Evolutionary conservation across 30 jellyfish, hydroid and myxozoan species (phyloP).

Genomic region (Cassiopea andromeda): DNA sequence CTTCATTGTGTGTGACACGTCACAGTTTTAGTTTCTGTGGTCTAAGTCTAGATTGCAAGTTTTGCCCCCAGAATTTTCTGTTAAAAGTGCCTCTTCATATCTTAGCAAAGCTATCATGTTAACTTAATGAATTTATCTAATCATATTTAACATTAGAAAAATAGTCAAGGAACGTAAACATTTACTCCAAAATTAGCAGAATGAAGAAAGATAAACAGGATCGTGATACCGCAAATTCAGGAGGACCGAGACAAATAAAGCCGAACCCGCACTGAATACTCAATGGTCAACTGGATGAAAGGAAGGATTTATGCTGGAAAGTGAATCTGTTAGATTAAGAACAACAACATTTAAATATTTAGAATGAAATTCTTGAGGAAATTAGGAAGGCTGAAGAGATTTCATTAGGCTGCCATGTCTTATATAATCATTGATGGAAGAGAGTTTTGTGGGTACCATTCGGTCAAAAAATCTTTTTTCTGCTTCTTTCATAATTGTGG

Average conservation of each 20-base stretch:
- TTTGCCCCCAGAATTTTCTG: too few species aligned
- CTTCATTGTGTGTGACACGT: too few species aligned
- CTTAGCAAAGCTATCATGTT: neutral
- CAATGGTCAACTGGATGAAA: slow-evolving; percentile 2
- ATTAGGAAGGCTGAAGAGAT: neutral
- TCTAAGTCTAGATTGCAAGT: too few species aligned
- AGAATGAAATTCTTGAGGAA: slow-evolving; percentile 13
- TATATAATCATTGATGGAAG: neutral
- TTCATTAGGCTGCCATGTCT: neutral
- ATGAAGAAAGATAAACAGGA: slow-evolving; percentile 1
- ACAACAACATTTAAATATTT: neutral
- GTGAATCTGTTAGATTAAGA: neutral
- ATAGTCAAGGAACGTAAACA: slow-evolving; percentile 19
- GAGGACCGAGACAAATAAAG: neutral
- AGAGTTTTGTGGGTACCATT: neutral
- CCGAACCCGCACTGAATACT: slow-evolving; percentile 16
- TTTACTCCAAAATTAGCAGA: slow-evolving; percentile 5
- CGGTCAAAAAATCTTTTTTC: neutral
- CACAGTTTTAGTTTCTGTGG: too few species aligned
- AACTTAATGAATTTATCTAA: neutral
- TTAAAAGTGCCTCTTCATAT: too few species aligned
- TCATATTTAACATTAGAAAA: slow-evolving; percentile 10
- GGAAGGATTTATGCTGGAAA: slow-evolving; percentile 8
- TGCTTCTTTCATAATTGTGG: neutral
- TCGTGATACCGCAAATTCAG: slow-evolving; percentile 31